Evolutionary conservation across 1,140 invertebrate genomes (phyloP).

Genomic region (Thaumetopoea pityocampa): DNA sequence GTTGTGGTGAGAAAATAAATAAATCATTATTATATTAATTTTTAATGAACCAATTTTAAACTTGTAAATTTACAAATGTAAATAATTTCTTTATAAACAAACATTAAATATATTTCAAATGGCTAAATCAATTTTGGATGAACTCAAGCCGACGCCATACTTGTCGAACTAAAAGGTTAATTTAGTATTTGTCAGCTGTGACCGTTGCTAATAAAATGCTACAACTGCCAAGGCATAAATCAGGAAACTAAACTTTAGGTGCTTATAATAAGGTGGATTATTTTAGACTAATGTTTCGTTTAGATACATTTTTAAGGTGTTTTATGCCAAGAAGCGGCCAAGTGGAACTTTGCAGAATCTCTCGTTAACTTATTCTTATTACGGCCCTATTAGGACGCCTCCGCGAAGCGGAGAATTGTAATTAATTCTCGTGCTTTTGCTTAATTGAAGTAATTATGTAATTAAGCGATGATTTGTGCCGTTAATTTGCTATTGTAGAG

Average conservation of each 20-base stretch:
- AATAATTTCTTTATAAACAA: too few relatives aligned
- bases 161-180: constrained; percentile 40
- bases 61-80: too few relatives aligned
- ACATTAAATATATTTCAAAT: constrained; percentile 18
- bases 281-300: not conserved
- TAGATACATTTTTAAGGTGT: constrained; percentile 5
- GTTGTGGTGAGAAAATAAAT: too few relatives aligned
- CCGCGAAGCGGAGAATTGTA: constrained; percentile 14
- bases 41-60: too few relatives aligned
- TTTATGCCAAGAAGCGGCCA: constrained; percentile 6
- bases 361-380: constrained; percentile 20
- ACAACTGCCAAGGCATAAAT: constrained; percentile 11
- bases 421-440: constrained; percentile 22
- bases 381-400: constrained; percentile 2
- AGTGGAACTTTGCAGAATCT: constrained; percentile 13
- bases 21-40: too few relatives aligned
- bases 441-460: constrained; percentile 35
- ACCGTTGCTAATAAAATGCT: constrained; percentile 15
- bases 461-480: constrained; percentile 33
- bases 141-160: constrained; percentile 32
- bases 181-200: constrained; percentile 45
- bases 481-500: not conserved
- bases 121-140: constrained; percentile 41
- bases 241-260: constrained; percentile 21
- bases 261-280: constrained; percentile 12